Evolutionary conservation across 2,888 invertebrate species (phyloP).

Genomic region (Ferdinandea cuprea): DNA sequence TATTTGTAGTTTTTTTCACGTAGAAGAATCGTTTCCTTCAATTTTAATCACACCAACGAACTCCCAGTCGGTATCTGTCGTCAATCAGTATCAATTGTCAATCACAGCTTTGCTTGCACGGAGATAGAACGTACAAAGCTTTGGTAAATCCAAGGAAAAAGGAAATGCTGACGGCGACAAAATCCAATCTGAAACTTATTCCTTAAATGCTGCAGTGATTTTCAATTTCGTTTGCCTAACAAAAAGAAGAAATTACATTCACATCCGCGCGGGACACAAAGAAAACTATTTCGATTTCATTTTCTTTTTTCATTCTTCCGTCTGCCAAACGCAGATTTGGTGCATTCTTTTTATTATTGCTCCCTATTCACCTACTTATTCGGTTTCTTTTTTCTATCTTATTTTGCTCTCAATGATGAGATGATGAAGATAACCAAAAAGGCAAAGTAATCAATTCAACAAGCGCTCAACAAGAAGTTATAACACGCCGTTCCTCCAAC

Average conservation of each 20-base stretch:
- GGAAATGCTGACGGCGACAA: constrained; percentile 30
- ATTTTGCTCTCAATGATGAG: background rate
- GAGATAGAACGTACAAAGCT: background rate
- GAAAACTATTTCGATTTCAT: constrained; percentile 24
- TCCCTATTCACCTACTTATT: constrained; percentile 2
- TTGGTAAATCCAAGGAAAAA: background rate
- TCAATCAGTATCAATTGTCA: constrained; percentile 31
- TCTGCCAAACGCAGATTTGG: constrained; percentile 53
- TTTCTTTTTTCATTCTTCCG: background rate
- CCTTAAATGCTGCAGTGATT: constrained; percentile 43
- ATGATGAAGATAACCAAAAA: constrained; percentile 22
- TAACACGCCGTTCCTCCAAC: constrained; percentile 9
- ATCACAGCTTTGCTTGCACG: constrained; percentile 17
- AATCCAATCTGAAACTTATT: constrained; percentile 51
- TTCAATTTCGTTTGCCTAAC: constrained; percentile 41
- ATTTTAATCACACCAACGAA: no score
- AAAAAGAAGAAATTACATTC: constrained; percentile 53
- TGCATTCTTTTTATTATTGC: constrained; percentile 18
- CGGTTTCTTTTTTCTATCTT: background rate
- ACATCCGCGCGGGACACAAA: constrained; percentile 14
- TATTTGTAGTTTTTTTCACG: no score
- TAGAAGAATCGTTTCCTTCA: no score
- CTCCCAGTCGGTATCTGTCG: background rate
- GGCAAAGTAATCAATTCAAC: constrained; percentile 59
- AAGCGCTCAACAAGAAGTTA: constrained; percentile 35